phyloP scores from a whole-genome alignment of 1,140 invertebrate genomes.

The Pseudomyrmex gracilis region DNA sequence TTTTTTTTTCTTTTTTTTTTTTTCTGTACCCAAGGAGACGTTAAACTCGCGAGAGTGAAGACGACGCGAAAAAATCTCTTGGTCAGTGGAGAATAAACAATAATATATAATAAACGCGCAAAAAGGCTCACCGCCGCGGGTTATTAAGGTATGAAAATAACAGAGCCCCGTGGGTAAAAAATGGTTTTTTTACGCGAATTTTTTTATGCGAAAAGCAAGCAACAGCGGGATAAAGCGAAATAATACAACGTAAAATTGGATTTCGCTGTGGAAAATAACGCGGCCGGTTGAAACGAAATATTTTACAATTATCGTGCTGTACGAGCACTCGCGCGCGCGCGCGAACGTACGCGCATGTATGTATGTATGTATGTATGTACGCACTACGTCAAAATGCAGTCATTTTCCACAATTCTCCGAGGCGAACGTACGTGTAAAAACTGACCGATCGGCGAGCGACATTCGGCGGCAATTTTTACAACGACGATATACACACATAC shows the following conservation, averaged over 20 bases:
- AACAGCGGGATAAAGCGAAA: constrained; percentile 42
- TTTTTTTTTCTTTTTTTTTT: background rate
- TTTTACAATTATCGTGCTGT: constrained; percentile 52
- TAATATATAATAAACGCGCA: background rate
- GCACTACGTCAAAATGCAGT: constrained; percentile 3
- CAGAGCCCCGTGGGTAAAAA: constrained; percentile 7
- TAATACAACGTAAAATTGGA: constrained; percentile 56
- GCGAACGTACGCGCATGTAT: no score
- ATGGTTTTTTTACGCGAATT: constrained; percentile 36
- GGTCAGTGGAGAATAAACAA: background rate
- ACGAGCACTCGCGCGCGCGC: constrained; percentile 31
- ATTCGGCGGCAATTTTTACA: constrained; percentile 49
- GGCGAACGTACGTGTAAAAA: constrained; percentile 26
- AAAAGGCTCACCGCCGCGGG: background rate
- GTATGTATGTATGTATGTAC: background rate
- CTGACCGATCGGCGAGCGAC: constrained; percentile 28
- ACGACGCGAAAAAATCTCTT: no score
- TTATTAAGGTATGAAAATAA: constrained; percentile 42
- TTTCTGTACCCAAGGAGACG: background rate
- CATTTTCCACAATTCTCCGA: constrained; percentile 30
- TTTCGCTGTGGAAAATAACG: constrained; percentile 50
- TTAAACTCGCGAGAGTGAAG: background rate
- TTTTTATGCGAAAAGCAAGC: constrained; percentile 34
- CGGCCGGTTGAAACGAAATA: constrained; percentile 42
- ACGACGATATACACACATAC: constrained; percentile 17